Conservation (phyloP, 2,888 invertebrate species). For the Thereva unica region DNA sequence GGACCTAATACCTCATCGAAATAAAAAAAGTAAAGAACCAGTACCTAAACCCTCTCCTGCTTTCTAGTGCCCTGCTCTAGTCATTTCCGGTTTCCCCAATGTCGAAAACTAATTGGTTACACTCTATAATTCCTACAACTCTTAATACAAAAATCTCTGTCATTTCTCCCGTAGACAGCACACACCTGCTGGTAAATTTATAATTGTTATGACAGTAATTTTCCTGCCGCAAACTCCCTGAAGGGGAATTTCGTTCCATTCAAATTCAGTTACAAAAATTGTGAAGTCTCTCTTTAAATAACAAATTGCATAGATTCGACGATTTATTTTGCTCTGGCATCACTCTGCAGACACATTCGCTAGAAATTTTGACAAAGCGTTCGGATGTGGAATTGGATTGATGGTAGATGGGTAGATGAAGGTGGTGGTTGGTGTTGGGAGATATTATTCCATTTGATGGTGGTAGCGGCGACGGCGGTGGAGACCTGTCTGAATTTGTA, state of each 20-base stretch:
- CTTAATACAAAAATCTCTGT: too few species aligned
- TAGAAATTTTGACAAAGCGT: not conserved
- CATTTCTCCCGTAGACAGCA: too few species aligned
- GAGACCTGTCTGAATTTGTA: constrained; percentile 17
- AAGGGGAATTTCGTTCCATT: not conserved
- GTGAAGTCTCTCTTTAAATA: constrained; percentile 7
- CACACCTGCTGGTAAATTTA: too few species aligned
- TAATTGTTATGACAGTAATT: too few species aligned
- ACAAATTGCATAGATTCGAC: constrained; percentile 24
- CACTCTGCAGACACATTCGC: not conserved
- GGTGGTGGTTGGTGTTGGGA: not conserved
- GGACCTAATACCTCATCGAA: too few species aligned
- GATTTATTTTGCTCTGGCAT: constrained; percentile 25
- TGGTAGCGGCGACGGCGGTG: not conserved
- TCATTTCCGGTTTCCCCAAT: too few species aligned
- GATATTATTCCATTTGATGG: constrained; percentile 11
- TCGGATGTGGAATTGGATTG: constrained; percentile 11
- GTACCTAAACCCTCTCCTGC: too few species aligned
- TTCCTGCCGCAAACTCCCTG: too few species aligned
- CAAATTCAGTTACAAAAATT: constrained; percentile 14
- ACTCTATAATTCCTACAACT: too few species aligned
- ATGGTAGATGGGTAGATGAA: constrained; percentile 5
- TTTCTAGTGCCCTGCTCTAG: too few species aligned
- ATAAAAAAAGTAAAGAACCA: too few species aligned
- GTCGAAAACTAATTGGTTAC: too few species aligned